Conservation (phyloP, 2,888 invertebrate species). For the Eupithecia inturbata region DNA sequence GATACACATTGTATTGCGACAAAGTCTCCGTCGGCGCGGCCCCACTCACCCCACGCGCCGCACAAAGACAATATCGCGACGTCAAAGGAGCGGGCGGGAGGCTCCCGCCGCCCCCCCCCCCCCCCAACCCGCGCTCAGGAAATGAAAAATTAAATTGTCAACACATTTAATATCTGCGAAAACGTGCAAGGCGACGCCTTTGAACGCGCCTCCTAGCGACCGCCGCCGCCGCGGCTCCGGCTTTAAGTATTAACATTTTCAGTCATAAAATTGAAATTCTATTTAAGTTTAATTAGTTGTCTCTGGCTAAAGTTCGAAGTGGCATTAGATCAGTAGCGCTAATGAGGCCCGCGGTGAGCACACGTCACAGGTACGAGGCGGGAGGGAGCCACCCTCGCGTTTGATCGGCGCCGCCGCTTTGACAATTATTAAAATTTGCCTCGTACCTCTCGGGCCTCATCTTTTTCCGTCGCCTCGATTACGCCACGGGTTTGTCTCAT, state of each 20-base stretch:
- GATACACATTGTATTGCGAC: slow-evolving; percentile 85
- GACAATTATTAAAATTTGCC: slow-evolving; percentile 86
- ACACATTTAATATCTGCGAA: slow-evolving; percentile 85
- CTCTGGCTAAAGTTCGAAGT: slow-evolving; percentile 76
- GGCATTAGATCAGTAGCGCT: slow-evolving; percentile 81
- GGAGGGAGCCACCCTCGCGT: slow-evolving; percentile 65
- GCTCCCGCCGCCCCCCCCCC: slow-evolving; percentile 61
- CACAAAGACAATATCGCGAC: slow-evolving; percentile 85
- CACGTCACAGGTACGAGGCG: slow-evolving; percentile 72
- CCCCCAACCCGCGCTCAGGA: slow-evolving; percentile 77
- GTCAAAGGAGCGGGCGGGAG: slow-evolving; percentile 80
- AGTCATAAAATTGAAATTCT: slow-evolving; percentile 81
- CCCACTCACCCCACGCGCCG: slow-evolving; percentile 79
- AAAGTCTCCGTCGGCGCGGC: slow-evolving; percentile 81
- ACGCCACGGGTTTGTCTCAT: slow-evolving; percentile 84
- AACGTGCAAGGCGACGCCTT: slow-evolving; percentile 82
- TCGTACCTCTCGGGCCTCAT: slow-evolving; percentile 83
- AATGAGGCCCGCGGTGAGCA: slow-evolving; percentile 80
- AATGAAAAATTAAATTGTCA: slow-evolving; percentile 85
- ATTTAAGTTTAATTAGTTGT: slow-evolving; percentile 82
- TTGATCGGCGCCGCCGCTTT: slow-evolving; percentile 85
- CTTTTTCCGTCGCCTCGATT: slow-evolving; percentile 84
- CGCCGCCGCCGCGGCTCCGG: slow-evolving; percentile 67
- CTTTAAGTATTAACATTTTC: slow-evolving; percentile 82
- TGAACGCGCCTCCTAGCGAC: slow-evolving; percentile 77